Conservation (phyloP, 2,113 vertebrate species). For the Tretioscincus oriximinensis region DNA sequence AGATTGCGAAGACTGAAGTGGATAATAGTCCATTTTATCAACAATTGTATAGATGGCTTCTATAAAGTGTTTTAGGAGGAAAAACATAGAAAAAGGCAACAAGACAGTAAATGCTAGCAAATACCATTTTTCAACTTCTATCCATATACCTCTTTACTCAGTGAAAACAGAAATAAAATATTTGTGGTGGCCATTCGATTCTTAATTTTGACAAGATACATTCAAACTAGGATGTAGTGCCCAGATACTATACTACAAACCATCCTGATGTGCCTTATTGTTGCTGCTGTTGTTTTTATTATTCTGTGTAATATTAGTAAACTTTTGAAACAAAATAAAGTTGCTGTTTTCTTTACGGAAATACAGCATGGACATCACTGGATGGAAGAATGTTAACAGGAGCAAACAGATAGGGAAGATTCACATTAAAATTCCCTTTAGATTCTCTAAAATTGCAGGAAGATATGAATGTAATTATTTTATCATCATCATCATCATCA, state of each 20-base stretch:
- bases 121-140: not conserved
- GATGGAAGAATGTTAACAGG: not conserved
- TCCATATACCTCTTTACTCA: not conserved
- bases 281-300: not conserved
- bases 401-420: not conserved
- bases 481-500: not conserved
- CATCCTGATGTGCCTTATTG: not conserved
- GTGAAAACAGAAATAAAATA: not conserved
- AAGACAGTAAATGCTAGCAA: conserved; percentile 2
- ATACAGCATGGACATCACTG: not conserved
- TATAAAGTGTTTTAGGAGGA: not conserved
- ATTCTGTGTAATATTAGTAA: not conserved
- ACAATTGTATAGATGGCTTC: not conserved
- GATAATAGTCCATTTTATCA: conserved; percentile 8
- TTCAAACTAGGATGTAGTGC: not conserved
- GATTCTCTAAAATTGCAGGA: not conserved
- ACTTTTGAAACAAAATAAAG: not conserved
- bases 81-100: not conserved
- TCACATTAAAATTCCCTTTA: not conserved
- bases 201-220: not conserved
- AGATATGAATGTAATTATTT: not conserved
- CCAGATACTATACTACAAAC: too few species aligned
- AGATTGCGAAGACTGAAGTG: not conserved
- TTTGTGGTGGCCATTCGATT: not conserved
- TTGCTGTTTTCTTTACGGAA: not conserved